Evolutionary conservation across 2,888 invertebrate species (phyloP), one percentile per base, ranked within the genome.

Genomic region (Hydroisotoma schaefferi): DNA sequence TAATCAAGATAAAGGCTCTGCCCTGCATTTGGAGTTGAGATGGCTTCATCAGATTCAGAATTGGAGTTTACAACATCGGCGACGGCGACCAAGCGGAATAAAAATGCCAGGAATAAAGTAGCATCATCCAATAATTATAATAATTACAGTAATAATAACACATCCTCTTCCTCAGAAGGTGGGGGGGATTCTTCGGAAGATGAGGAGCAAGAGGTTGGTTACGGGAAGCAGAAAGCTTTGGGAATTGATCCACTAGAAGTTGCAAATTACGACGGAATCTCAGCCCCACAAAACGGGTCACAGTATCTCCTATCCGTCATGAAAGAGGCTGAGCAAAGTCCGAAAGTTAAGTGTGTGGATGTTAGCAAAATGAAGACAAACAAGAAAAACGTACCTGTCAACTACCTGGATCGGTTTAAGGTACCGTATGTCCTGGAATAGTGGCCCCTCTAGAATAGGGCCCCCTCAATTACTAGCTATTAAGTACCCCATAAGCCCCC

Each of bases 281-380:
- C 62, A 25, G 46, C 57, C 1, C 71, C 71, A 1, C 40, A 57
- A 27, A 68, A 70, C 55, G 71, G 71, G 18, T 69, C 69, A n/a
- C 68, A 71, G 49, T 71, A 61, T 43, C 43, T 71, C 38, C 47
- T 68, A 43, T 60, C 60, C 2, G 68, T 70, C 15, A 57, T 61
- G 52, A 48, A 43, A n/a, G 68, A 71, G 54, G 57, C 57, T 15
- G 61, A 62, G 46, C 48, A 51, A 2, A 55, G 55, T 1, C 70
- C 71, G 1, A 66, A 67, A 37, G 66, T 68, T n/a, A 68, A 56
- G 20, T 55, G 44, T 22, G 63, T 63, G 10, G 63, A 66, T 29
- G 26, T 47, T 10, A 22, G 51, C 6, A 55, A 57, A 28, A 40
- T 63, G 15, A 20, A 33, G 26, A 33, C 25, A 47, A 55, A 25